Evolutionary conservation across 2,113 vertebrate genomes (phyloP).

Genomic region (Pelecanoides urinatrix): DNA sequence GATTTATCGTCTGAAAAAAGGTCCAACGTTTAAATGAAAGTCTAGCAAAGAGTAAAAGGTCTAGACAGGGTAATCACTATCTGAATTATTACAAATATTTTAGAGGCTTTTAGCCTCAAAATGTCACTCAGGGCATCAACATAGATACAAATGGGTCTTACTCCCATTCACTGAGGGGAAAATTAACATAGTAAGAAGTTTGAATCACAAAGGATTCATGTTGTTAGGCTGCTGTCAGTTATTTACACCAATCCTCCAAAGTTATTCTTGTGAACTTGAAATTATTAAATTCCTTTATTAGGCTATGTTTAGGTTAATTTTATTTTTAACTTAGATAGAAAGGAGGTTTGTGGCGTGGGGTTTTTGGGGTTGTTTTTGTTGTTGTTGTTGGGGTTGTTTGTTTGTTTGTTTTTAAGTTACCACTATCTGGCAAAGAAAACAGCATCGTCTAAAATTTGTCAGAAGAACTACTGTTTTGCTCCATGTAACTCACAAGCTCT

Average conservation of each 20-base stretch:
- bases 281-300: neutral
- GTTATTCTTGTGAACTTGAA: neutral
- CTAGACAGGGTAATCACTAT: conserved; percentile 35
- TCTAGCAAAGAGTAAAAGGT: conserved; percentile 15
- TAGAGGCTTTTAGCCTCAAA: conserved; percentile 24
- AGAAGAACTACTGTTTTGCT: neutral
- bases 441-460: neutral
- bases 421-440: neutral
- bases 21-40: conserved; percentile 11
- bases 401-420: neutral
- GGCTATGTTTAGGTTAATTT: neutral
- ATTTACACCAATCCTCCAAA: neutral
- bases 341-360: neutral
- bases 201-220: neutral
- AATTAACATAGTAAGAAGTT: neutral
- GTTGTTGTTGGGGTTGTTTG: neutral
- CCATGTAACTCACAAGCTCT: neutral
- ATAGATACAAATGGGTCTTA: neutral
- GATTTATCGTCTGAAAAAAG: conserved; percentile 4
- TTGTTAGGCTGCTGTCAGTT: neutral
- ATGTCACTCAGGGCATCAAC: neutral
- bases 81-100: conserved; percentile 53
- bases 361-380: neutral
- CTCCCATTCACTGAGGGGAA: neutral
- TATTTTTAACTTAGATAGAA: neutral